Conservation (phyloP, 2,797 vertebrate genomes). For the Eospalax fontanierii region DNA sequence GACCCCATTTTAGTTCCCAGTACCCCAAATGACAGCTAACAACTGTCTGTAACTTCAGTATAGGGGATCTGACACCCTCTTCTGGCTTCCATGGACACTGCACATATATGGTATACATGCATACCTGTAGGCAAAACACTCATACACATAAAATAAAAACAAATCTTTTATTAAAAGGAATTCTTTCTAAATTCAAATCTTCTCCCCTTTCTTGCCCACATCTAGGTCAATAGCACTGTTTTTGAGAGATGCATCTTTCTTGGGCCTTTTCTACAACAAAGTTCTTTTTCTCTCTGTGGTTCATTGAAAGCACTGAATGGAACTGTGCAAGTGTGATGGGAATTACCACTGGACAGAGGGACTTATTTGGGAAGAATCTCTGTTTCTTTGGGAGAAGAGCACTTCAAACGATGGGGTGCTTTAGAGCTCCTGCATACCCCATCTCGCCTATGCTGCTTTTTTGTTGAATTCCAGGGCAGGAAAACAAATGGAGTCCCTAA, state of each 20-base stretch:
- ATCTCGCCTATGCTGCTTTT: rapidly evolving
- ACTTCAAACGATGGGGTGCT: no score
- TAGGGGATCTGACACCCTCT: no score
- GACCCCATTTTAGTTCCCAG: no score
- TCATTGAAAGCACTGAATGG: not conserved
- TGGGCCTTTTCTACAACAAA: not conserved
- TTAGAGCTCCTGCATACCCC: not conserved
- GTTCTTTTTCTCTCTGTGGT: not conserved
- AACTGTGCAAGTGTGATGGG: not conserved
- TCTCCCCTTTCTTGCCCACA: not conserved
- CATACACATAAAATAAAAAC: no score
- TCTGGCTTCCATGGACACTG: no score
- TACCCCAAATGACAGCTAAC: no score
- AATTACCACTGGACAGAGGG: not conserved
- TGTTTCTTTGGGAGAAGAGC: not conserved
- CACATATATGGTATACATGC: no score
- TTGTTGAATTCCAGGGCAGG: rapidly evolving
- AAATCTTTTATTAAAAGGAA: no score
- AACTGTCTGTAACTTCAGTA: no score
- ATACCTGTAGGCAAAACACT: no score
- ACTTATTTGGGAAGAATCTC: not conserved
- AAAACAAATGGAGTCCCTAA: not conserved
- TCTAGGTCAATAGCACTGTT: not conserved
- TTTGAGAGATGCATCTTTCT: not conserved
- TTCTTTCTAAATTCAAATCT: not conserved